Evolutionary conservation across 2,797 vertebrate species (phyloP).

Genomic region (Melopsittacus undulatus): DNA sequence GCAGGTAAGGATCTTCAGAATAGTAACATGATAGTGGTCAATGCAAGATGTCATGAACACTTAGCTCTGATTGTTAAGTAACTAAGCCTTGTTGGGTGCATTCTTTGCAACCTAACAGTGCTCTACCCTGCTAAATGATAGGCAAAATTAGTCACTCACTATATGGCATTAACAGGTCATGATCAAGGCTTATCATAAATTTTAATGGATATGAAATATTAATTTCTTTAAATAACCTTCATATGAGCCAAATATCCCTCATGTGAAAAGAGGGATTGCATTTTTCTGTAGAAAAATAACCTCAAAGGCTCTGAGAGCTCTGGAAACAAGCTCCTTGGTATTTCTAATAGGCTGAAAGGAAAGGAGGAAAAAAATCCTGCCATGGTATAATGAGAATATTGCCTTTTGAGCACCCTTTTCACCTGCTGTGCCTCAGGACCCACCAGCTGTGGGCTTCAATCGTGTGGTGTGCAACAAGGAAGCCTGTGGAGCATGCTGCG

Average conservation of each 20-base stretch:
- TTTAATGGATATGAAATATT: background rate
- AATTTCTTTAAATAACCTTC: background rate
- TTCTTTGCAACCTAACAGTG: background rate
- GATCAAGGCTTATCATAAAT: background rate
- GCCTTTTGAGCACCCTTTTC: background rate
- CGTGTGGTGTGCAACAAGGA: rapidly evolving
- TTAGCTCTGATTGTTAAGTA: background rate
- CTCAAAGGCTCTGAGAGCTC: background rate
- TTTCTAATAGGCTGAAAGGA: background rate
- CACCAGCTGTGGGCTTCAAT: background rate
- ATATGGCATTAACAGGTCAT: background rate
- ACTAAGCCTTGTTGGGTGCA: background rate
- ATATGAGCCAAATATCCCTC: background rate
- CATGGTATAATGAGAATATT: background rate
- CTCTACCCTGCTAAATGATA: background rate
- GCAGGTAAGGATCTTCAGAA: background rate
- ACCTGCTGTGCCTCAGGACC: background rate
- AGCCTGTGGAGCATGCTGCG: background rate
- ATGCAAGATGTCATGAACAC: background rate
- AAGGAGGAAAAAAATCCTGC: background rate
- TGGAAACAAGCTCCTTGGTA: background rate
- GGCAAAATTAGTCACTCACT: background rate
- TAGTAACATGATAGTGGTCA: rapidly evolving
- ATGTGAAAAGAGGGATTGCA: background rate
- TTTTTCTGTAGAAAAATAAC: background rate